Percentiles rank a stretch among this genome's conserved stretches.
Evolutionary conservation across 2,113 vertebrate genomes (phyloP).

Genomic region (Meleagris gallopavo): DNA sequence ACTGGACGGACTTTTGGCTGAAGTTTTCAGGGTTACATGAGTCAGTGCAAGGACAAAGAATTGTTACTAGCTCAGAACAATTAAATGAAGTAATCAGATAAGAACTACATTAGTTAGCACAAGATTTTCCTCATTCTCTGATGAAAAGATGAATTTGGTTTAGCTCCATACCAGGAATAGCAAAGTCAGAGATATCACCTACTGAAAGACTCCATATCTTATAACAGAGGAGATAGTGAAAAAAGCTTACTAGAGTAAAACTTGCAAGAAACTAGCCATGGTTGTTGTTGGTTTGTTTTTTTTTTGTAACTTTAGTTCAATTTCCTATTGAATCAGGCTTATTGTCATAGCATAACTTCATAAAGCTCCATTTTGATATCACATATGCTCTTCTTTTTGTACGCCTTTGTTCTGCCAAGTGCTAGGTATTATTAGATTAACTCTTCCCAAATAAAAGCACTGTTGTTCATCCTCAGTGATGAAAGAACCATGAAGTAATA

Average conservation of each 20-base stretch:
- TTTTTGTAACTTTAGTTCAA: neutral
- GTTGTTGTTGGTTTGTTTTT: neutral
- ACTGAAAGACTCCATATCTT: neutral
- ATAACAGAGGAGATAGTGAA: neutral
- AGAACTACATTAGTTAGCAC: neutral
- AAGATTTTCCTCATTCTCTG: neutral
- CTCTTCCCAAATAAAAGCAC: constrained; percentile 16
- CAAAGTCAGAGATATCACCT: neutral
- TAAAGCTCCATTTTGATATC: neutral
- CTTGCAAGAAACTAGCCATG: neutral
- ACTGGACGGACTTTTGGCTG: neutral
- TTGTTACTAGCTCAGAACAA: neutral
- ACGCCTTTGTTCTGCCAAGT: neutral
- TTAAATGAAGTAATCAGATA: neutral
- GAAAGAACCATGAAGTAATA: neutral
- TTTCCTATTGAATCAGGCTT: neutral
- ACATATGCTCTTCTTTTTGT: neutral
- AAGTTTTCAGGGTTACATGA: neutral
- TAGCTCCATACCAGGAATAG: neutral
- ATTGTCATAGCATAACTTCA: neutral
- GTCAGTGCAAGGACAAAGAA: neutral
- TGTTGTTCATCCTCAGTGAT: neutral
- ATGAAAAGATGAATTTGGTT: neutral
- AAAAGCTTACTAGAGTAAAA: neutral
- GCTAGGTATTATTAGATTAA: neutral